phyloP scores from a whole-genome alignment of 2,797 vertebrate species.

The Craterocephalus amniculus region DNA sequence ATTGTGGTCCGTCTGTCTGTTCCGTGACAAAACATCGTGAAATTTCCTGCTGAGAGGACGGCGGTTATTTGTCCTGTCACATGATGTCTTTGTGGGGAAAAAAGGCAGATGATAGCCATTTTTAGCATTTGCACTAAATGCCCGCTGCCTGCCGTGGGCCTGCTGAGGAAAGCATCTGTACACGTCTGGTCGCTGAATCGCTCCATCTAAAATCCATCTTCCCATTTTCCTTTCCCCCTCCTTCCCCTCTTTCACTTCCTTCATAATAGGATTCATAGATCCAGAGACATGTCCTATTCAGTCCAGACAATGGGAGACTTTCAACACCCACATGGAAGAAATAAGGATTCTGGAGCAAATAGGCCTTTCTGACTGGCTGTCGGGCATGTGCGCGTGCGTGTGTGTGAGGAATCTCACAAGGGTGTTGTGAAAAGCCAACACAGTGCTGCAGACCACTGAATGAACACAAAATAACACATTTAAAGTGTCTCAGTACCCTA shows the following conservation, averaged over 20 bases:
- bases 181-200: not conserved
- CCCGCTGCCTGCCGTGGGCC: not conserved
- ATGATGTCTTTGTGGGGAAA: slow-evolving; percentile 2
- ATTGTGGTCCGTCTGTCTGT: too few relatives aligned
- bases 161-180: slow-evolving; percentile 3
- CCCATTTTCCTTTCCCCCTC: slow-evolving; percentile 6
- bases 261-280: slow-evolving; percentile 69
- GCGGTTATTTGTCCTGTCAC: not conserved
- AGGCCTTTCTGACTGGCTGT: slow-evolving; percentile 41
- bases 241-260: slow-evolving; percentile 50
- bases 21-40: not conserved
- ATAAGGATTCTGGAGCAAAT: slow-evolving; percentile 47
- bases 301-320: slow-evolving; percentile 57
- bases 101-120: not conserved
- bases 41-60: not conserved
- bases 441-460: slow-evolving; percentile 14
- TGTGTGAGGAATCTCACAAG: slow-evolving; percentile 18
- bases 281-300: slow-evolving; percentile 58
- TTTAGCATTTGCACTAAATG: slow-evolving; percentile 17
- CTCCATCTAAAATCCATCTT: slow-evolving; percentile 51
- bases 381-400: not conserved
- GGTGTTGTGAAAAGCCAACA: slow-evolving; percentile 29
- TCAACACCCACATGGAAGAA: slow-evolving; percentile 56
- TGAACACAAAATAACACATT: slow-evolving; percentile 23
- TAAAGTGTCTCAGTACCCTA: slow-evolving; percentile 21